Base-by-base conservation (phyloP, 2,113 vertebrate species). In the Ochotona curzoniae region DNA sequence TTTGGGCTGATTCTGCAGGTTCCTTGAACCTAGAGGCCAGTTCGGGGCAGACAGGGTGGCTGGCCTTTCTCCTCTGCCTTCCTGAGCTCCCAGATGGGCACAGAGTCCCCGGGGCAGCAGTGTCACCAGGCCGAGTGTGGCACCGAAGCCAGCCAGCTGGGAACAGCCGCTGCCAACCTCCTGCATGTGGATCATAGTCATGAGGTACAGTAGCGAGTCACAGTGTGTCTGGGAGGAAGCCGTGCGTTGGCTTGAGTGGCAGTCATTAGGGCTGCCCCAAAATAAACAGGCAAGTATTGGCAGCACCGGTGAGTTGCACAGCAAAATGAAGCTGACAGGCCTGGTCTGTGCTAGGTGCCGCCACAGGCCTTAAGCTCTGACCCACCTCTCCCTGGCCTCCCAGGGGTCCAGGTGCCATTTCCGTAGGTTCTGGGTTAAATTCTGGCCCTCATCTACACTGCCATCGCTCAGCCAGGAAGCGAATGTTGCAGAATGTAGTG, bases 401-500 rank as follows among this genome's bases (percentile, higher is more conserved):
- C 86, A 15, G 18, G 7, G 21, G 21, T 30, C 14, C 44, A n/a
- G 63, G 20, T 14, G 20, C 13, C 0, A 23, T 20, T 21, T 44
- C 61, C 70, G 18, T 9, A 9, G 49, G 15, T 25, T 35, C 61
- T 66, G 13, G 32, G 14, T 18, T 54, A 79, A 76, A 83, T 44
- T 18, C 51, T 85, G 79, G 66, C 54, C 75, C 61, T 85, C 30
- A 61, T 9, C 73, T 64, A 30, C 51, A 44, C 78, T 57, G 74
- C 54, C 30, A 49, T 63, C 64, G 10, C 44, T 74, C 28, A 66
- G 61, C 17, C 35, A 64, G 75, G 23, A 89, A 83, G 67, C 38
- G n/a, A 73, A 83, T 44, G 70, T 90, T 90, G 73, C 51, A 71
- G 30, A 81, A 69, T n/a, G 61, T 32, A 17, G 51, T 30, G 20